Evolutionary conservation across 2,113 vertebrate species (phyloP).

Genomic region (Climacteris rufus): DNA sequence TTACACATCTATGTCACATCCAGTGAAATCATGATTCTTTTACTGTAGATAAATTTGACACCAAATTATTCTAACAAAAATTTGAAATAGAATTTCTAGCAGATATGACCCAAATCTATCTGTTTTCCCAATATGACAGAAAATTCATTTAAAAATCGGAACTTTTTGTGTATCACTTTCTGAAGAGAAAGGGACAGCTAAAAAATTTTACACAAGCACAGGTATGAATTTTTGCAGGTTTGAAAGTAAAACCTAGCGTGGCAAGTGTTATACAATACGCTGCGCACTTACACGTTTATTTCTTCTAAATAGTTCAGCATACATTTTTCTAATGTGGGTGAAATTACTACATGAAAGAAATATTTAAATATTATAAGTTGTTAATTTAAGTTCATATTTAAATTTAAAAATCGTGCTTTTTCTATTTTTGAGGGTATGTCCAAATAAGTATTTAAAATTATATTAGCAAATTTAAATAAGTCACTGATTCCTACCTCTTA

Average conservation of each 20-base stretch:
- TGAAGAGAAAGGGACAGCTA: background rate
- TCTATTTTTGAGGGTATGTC: background rate
- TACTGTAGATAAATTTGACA: background rate
- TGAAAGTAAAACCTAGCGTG: background rate
- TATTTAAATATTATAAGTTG: background rate
- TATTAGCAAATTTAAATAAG: background rate
- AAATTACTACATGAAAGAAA: background rate
- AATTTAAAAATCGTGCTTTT: background rate
- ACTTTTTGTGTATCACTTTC: background rate
- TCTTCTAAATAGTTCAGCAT: background rate
- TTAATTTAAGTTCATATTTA: background rate
- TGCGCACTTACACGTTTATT: fast-evolving
- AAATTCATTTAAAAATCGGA: background rate
- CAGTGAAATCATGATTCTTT: background rate
- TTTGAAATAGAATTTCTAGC: background rate
- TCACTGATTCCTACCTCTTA: background rate
- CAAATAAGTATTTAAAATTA: background rate
- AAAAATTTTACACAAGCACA: background rate
- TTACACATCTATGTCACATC: background rate
- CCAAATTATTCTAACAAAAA: background rate
- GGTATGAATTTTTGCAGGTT: background rate
- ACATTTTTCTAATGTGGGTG: background rate
- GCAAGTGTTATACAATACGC: fast-evolving
- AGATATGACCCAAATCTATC: background rate
- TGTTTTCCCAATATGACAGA: background rate